Evolutionary conservation across 1,140 invertebrate species (phyloP).

Genomic region (Sarcophaga bullata): DNA sequence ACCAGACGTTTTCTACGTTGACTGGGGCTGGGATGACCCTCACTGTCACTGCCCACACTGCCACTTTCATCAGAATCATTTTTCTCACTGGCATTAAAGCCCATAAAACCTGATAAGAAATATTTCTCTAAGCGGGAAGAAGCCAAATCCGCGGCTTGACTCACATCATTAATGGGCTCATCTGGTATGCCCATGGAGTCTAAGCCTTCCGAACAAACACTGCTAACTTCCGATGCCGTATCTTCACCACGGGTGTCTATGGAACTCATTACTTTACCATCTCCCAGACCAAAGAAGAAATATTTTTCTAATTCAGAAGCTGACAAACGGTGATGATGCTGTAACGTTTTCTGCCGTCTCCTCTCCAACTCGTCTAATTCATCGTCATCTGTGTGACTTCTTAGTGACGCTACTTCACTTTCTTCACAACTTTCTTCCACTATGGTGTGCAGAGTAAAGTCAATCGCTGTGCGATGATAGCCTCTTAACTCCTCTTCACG

Average conservation of each 20-base stretch:
- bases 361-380: conserved; percentile 52
- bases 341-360: conserved; percentile 59
- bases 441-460: conserved; percentile 92
- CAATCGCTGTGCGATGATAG: conserved; percentile 82
- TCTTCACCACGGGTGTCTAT: conserved; percentile 71
- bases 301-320: conserved; percentile 91
- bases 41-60: conserved; percentile 85
- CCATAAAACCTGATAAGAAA: conserved; percentile 86
- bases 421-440: conserved; percentile 94
- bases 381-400: conserved; percentile 53
- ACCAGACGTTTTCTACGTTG: conserved; percentile 83
- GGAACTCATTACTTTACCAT: conserved; percentile 70
- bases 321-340: conserved; percentile 70
- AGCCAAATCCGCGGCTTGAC: conserved; percentile 73
- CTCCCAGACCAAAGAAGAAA: conserved; percentile 86
- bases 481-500: conserved; percentile 83
- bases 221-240: conserved; percentile 86
- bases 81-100: conserved; percentile 74
- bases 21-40: conserved; percentile 85
- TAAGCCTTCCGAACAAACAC: conserved; percentile 83
- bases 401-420: conserved; percentile 76
- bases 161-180: conserved; percentile 68
- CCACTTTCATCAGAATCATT: conserved; percentile 85
- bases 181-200: conserved; percentile 74
- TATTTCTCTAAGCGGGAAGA: conserved; percentile 90